Percentiles rank a stretch among this genome's conserved stretches.
phyloP scores from a whole-genome alignment of 2,797 vertebrate genomes.

The Periparus ater region DNA sequence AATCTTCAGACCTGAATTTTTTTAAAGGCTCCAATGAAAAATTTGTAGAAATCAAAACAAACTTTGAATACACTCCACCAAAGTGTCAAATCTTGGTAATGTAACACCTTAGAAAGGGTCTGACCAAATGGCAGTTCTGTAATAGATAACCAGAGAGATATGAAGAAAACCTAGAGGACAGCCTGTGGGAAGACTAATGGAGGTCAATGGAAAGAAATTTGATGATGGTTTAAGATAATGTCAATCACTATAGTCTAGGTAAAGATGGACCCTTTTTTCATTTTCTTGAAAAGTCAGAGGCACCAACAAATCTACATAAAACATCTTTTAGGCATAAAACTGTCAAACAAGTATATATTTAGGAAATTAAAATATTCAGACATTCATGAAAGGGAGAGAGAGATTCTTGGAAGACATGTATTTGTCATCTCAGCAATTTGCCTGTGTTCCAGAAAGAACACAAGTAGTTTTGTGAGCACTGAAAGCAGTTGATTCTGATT shows the following conservation, averaged over 20 bases:
- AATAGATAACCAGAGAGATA: not conserved
- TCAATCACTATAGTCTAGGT: not conserved
- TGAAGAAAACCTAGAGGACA: not conserved
- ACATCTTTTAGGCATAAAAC: constrained; percentile 42
- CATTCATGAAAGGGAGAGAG: not conserved
- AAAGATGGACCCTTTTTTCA: constrained; percentile 1
- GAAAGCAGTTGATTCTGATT: not conserved
- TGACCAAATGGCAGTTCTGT: not conserved
- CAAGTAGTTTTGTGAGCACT: not conserved
- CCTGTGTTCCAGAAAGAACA: constrained; percentile 29
- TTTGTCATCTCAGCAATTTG: constrained; percentile 38
- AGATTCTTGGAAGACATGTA: not conserved
- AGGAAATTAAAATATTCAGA: constrained; percentile 6
- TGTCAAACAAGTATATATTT: not conserved
- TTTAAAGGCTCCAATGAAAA: not conserved
- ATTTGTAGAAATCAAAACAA: not conserved
- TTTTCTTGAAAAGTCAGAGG: constrained; percentile 2
- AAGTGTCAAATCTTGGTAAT: not conserved
- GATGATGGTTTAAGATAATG: constrained; percentile 33
- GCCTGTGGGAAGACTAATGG: not conserved
- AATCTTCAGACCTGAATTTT: not conserved
- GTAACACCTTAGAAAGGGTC: not conserved
- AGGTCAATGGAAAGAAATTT: constrained; percentile 9
- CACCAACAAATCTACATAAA: not conserved
- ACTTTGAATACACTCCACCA: not conserved